A percentile compares a stretch with the other conserved stretches of the same genome.
These are phyloP conservation scores for Drosophila fuyamai DNA, from an alignment of 1,140 invertebrate species.

Conservation along the genomic window DNA sequence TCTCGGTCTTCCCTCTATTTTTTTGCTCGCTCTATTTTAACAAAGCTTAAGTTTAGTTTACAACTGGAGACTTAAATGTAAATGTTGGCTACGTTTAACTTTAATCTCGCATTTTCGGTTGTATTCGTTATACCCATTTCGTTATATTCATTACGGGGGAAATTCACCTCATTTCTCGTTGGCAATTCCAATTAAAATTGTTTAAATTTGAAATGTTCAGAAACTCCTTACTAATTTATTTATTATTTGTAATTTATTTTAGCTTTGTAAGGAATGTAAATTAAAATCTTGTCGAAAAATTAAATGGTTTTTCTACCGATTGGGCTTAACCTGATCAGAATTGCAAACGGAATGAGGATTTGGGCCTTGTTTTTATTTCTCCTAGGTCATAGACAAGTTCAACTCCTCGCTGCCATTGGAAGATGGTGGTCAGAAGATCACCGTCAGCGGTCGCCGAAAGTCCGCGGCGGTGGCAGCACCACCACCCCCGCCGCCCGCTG, in stretches of 20 bases:
- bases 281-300: not conserved
- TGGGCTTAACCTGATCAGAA: not conserved
- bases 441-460: conserved; percentile 91
- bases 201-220: not conserved
- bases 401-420: conserved; percentile 80
- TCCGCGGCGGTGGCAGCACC: conserved; percentile 86
- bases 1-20: not conserved
- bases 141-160: not conserved
- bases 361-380: conserved; percentile 9
- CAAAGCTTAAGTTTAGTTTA: conserved; percentile 70
- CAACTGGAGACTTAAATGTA: conserved; percentile 68
- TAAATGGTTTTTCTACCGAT: too few species aligned
- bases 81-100: conserved; percentile 77
- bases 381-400: conserved; percentile 81
- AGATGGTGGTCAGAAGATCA: conserved; percentile 93
- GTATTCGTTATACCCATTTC: conserved; percentile 21
- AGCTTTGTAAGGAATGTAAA: not conserved
- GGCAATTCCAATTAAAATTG: conserved; percentile 2
- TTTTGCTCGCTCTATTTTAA: conserved; percentile 30
- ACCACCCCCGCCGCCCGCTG: conserved; percentile 70
- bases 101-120: conserved; percentile 73
- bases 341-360: not conserved
- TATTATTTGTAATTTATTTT: not conserved
- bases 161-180: not conserved
- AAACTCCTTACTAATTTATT: not conserved